Evolutionary conservation across 2,113 vertebrate species (phyloP).

Genomic region (Petroica traversi): DNA sequence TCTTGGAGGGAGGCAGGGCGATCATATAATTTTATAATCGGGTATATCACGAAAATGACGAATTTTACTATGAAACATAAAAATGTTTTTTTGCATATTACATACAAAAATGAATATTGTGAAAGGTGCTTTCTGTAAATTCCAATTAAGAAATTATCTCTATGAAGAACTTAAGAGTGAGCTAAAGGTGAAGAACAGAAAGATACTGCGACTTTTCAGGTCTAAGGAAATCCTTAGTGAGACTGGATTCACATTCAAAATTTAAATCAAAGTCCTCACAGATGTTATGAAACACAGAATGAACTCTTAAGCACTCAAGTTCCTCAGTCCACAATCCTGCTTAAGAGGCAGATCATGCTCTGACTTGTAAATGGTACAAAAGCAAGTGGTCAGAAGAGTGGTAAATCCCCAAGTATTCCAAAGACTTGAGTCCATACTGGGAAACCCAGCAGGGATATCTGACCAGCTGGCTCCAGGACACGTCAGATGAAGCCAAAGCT

Average conservation of each 20-base stretch:
- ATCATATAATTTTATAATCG: not conserved
- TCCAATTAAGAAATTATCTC: not conserved
- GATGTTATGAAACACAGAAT: not conserved
- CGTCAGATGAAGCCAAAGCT: not conserved
- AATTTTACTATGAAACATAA: not conserved
- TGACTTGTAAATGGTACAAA: not conserved
- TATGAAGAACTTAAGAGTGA: not conserved
- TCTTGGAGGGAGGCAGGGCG: fast-evolving
- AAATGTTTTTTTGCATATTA: not conserved
- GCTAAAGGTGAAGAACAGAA: not conserved
- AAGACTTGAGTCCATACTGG: not conserved
- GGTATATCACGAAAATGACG: not conserved
- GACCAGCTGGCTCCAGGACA: not conserved
- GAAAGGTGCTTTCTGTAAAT: not conserved
- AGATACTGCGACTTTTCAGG: not conserved
- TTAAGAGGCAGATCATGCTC: not conserved
- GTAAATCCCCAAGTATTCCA: not conserved
- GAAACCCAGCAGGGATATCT: not conserved
- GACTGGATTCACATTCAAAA: not conserved
- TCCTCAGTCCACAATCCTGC: not conserved
- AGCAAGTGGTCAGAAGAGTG: not conserved
- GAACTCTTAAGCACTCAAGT: not conserved
- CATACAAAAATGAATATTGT: not conserved
- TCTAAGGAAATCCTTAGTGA: not conserved
- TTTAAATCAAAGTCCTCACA: not conserved